phyloP scores from a whole-genome alignment of 2,113 vertebrate genomes.

The Steatornis caripensis region DNA sequence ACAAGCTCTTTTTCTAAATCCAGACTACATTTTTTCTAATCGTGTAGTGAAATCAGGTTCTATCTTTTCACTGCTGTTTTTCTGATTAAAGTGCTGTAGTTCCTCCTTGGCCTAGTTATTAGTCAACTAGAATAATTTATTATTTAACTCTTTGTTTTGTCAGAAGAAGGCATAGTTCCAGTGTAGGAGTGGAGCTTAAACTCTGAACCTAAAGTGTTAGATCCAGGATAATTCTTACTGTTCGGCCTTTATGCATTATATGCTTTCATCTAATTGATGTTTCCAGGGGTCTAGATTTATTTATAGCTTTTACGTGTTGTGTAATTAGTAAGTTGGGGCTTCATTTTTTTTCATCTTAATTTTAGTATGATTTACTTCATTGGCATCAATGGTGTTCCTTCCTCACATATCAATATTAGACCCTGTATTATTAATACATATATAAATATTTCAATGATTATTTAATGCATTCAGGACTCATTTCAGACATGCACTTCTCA shows the following conservation, averaged over 20 bases:
- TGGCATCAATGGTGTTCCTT: neutral
- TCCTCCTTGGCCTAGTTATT: neutral
- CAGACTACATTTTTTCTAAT: neutral
- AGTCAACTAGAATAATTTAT: neutral
- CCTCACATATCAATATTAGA: neutral
- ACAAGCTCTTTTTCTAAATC: neutral
- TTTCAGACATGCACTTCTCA: neutral
- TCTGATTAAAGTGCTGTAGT: neutral
- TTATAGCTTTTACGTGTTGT: neutral
- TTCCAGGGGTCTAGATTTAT: neutral
- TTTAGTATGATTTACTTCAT: neutral
- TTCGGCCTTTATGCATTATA: neutral
- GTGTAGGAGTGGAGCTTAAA: neutral
- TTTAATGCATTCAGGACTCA: neutral
- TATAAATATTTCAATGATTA: constrained; percentile 17
- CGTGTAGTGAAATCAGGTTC: neutral
- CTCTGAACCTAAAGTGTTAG: neutral
- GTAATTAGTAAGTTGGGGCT: neutral
- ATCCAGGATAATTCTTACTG: neutral
- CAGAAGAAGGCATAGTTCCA: neutral
- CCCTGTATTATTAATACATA: neutral
- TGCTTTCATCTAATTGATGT: neutral
- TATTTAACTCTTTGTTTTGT: neutral
- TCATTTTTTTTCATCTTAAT: constrained; percentile 14
- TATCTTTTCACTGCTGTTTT: neutral